A percentile compares a stretch with the other conserved stretches of the same genome.
These are phyloP conservation scores for Gallirallus australis DNA, from an alignment of 2,797 vertebrate genomes.

Conservation along the genomic window DNA sequence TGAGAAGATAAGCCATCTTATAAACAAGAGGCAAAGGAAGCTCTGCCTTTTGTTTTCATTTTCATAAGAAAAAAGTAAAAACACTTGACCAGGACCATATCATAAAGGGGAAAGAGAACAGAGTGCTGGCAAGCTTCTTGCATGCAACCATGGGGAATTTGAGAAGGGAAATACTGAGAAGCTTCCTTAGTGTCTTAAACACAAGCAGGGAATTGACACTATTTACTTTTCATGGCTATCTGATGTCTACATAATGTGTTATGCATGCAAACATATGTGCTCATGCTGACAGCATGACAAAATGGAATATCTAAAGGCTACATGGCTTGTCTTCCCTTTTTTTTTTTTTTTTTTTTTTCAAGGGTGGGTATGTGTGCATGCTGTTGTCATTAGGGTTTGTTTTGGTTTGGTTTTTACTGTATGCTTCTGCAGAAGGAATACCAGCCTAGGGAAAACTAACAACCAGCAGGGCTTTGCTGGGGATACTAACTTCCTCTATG, in stretches of 20 bases:
- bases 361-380: too few relatives aligned
- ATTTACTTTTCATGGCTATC: neutral
- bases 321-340: neutral
- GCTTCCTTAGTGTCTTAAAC: neutral
- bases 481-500: neutral
- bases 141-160: neutral
- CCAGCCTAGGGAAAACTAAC: neutral
- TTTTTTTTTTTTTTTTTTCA: too few relatives aligned
- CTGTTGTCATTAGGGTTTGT: too few relatives aligned
- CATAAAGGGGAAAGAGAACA: neutral
- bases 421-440: neutral
- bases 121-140: neutral
- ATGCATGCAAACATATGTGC: neutral
- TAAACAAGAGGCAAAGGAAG: neutral
- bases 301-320: neutral
- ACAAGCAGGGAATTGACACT: neutral
- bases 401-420: too few relatives aligned
- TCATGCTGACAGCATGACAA: neutral
- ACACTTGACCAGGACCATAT: neutral
- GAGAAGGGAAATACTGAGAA: neutral
- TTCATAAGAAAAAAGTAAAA: neutral
- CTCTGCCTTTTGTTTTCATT: neutral
- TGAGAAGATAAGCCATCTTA: neutral
- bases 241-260: neutral
- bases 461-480: neutral